A percentile compares a stretch with the other conserved stretches of the same genome.
Evolutionary conservation across 2,797 vertebrate genomes (phyloP).

Genomic region (Xenops minutus): DNA sequence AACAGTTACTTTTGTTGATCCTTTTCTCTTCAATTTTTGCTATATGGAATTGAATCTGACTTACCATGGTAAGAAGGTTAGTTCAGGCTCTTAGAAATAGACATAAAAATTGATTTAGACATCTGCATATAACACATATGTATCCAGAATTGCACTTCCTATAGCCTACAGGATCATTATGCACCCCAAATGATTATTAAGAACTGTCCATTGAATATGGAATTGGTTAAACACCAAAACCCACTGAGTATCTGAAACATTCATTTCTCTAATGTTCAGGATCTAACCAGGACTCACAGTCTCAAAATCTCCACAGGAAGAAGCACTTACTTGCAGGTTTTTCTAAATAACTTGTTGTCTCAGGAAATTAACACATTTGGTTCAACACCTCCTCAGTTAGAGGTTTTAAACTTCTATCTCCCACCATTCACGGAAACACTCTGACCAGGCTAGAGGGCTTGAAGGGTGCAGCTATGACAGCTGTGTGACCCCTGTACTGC

Average conservation of each 20-base stretch:
- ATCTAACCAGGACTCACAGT: background rate
- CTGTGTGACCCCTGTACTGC: accelerated
- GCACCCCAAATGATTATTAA: background rate
- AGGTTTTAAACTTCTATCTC: background rate
- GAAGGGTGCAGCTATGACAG: no score
- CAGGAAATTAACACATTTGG: background rate
- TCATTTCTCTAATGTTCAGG: background rate
- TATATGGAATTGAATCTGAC: conserved; percentile 20
- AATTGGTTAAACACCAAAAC: background rate
- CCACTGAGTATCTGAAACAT: background rate
- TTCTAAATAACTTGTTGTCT: background rate
- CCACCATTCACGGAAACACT: background rate
- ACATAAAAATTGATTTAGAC: background rate
- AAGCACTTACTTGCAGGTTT: accelerated
- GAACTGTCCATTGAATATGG: background rate
- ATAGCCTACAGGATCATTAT: background rate
- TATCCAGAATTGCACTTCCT: background rate
- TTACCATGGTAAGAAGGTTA: background rate
- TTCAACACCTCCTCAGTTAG: background rate
- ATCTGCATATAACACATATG: background rate
- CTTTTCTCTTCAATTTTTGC: conserved; percentile 17
- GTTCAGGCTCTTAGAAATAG: background rate
- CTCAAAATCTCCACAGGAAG: background rate
- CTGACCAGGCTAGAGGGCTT: background rate
- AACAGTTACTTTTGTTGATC: conserved; percentile 23